These are phyloP conservation scores for Watsonalla cultraria DNA, from an alignment of 2,888 invertebrate genomes.

Conservation along the genomic window DNA sequence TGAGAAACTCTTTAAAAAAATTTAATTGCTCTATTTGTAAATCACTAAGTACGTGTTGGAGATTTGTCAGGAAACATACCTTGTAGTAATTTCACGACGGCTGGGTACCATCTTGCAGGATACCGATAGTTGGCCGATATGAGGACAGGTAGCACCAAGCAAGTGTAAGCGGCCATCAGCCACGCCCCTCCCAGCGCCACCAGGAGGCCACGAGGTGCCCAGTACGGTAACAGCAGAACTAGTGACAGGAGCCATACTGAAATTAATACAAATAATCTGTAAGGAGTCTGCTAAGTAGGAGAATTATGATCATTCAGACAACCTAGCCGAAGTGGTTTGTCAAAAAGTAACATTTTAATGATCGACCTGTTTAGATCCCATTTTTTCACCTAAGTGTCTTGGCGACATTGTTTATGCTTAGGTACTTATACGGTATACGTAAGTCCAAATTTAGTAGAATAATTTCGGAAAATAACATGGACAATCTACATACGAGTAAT, in stretches of 20 bases:
- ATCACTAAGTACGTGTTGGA: too few relatives aligned
- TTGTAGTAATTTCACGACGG: slow-evolving; percentile 73
- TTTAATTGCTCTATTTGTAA: too few relatives aligned
- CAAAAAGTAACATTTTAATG: too few relatives aligned
- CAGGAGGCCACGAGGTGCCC: slow-evolving; percentile 80
- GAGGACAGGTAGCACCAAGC: slow-evolving; percentile 82
- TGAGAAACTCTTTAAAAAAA: too few relatives aligned
- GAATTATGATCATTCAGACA: background rate
- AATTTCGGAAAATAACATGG: too few relatives aligned
- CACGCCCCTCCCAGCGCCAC: slow-evolving; percentile 80
- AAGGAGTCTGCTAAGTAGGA: background rate
- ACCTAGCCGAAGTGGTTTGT: too few relatives aligned
- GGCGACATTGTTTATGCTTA: too few relatives aligned
- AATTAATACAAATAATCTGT: slow-evolving; percentile 30
- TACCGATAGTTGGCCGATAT: slow-evolving; percentile 85
- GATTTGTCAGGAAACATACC: slow-evolving; percentile 53
- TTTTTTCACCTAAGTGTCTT: too few relatives aligned
- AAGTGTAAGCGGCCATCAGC: slow-evolving; percentile 82
- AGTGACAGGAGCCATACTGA: slow-evolving; percentile 83
- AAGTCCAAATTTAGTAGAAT: too few relatives aligned
- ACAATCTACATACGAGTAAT: too few relatives aligned
- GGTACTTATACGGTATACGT: too few relatives aligned
- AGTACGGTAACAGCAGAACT: slow-evolving; percentile 81
- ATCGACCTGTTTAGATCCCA: too few relatives aligned
- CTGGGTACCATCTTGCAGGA: slow-evolving; percentile 80